These are phyloP conservation scores for Microctenopoma lineatum DNA, from an alignment of 2,797 vertebrate species.

Conservation along the genomic window DNA sequence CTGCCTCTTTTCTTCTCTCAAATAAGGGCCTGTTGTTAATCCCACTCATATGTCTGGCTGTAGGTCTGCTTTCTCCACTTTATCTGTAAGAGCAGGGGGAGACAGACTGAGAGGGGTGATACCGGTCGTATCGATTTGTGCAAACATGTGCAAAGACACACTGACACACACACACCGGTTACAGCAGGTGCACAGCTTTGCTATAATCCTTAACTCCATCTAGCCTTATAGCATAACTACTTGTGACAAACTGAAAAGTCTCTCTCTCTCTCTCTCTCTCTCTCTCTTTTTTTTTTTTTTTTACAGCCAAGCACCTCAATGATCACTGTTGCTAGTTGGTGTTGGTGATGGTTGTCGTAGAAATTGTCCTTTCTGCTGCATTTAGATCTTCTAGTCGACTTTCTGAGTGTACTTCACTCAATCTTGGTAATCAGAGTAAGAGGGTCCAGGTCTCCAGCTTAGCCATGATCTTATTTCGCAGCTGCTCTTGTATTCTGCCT, in stretches of 20 bases:
- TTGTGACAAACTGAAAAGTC: slow-evolving; percentile 9
- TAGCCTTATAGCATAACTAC: slow-evolving; percentile 15
- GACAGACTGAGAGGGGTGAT: slow-evolving; percentile 60
- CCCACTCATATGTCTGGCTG: slow-evolving; percentile 73
- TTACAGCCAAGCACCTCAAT: no score
- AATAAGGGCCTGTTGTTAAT: slow-evolving; percentile 76
- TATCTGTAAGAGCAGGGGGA: slow-evolving; percentile 66
- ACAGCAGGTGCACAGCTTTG: slow-evolving; percentile 36
- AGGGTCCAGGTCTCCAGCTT: no score
- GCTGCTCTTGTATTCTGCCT: no score
- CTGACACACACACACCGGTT: slow-evolving; percentile 26
- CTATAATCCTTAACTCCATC: slow-evolving; percentile 53
- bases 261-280: no score
- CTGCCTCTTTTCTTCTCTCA: slow-evolving; percentile 68
- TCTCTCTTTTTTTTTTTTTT: no score
- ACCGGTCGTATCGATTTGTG: slow-evolving; percentile 70
- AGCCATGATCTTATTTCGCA: no score
- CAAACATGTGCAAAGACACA: slow-evolving; percentile 31
- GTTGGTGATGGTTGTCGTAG: no score
- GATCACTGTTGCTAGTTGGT: no score
- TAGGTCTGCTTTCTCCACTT: slow-evolving; percentile 63
- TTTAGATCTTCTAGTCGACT: no score
- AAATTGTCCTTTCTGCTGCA: no score
- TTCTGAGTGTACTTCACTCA: no score
- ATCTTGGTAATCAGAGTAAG: no score